A percentile compares a stretch with the other conserved stretches of the same genome.
Evolutionary conservation across 1,140 invertebrate genomes (phyloP).

Genomic region (Drosophila aff.): DNA sequence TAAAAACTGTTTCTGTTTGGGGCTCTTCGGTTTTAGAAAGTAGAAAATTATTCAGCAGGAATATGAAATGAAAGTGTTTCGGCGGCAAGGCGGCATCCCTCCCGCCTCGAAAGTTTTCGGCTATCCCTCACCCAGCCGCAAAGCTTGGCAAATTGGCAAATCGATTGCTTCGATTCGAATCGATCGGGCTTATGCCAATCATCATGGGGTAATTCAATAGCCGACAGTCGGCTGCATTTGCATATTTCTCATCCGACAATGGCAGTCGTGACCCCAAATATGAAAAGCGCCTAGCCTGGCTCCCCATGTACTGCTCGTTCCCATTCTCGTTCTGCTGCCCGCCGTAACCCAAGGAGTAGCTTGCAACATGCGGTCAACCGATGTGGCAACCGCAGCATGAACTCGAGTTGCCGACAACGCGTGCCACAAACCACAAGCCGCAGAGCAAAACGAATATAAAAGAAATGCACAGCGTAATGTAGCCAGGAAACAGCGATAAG

Average conservation of each 20-base stretch:
- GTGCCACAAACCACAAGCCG: conserved; percentile 57
- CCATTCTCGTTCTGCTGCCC: conserved; percentile 3
- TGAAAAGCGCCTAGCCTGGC: conserved; percentile 7
- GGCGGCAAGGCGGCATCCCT: conserved; percentile 9
- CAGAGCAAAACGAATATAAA: conserved; percentile 25
- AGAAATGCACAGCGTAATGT: neutral
- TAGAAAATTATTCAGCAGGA: conserved; percentile 58
- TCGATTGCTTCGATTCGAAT: conserved; percentile 39
- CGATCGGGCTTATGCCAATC: conserved; percentile 51
- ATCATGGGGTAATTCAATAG: conserved; percentile 73
- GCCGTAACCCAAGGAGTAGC: conserved; percentile 32
- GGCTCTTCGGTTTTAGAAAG: conserved; percentile 68
- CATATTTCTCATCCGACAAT: conserved; percentile 41
- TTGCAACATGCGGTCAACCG: conserved; percentile 66
- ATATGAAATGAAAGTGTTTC: conserved; percentile 76
- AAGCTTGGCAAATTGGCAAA: conserved; percentile 48
- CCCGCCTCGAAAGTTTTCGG: conserved; percentile 13
- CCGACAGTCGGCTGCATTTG: conserved; percentile 55
- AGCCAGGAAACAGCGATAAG: conserved; percentile 11
- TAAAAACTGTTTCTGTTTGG: conserved; percentile 49
- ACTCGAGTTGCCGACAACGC: conserved; percentile 69
- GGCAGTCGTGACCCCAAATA: conserved; percentile 52
- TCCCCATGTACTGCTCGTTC: neutral
- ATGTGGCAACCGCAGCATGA: conserved; percentile 52
- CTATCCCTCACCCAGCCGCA: neutral